A percentile compares a stretch with the other conserved stretches of the same genome.
Conservation (phyloP, 2,113 vertebrate species). For the Dasypus novemcinctus region DNA sequence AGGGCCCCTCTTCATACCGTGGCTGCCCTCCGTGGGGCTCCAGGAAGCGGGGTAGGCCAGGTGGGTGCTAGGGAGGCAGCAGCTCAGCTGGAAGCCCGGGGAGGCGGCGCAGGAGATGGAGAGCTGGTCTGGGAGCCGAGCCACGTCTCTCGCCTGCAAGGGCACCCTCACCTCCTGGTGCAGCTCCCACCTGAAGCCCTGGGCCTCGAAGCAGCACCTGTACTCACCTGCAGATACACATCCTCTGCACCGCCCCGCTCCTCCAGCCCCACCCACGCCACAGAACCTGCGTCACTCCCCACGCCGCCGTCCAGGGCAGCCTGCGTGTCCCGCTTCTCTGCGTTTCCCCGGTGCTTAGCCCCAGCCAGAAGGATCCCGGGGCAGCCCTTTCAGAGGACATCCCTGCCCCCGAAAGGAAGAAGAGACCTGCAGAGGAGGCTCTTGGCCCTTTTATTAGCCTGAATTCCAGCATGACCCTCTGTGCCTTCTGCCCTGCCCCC, state of each 20-base stretch:
- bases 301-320: too few relatives aligned
- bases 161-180: conserved; percentile 45
- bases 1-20: not conserved
- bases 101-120: conserved; percentile 56
- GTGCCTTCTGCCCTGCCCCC: not conserved
- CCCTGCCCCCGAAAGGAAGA: not conserved
- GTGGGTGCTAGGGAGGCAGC: conserved; percentile 64
- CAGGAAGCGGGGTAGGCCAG: conserved; percentile 56
- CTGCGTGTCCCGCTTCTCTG: not conserved
- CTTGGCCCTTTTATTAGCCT: not conserved
- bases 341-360: not conserved
- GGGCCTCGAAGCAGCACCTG: conserved; percentile 57
- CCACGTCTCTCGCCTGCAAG: conserved; percentile 51
- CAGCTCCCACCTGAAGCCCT: conserved; percentile 40
- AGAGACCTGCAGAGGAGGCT: not conserved
- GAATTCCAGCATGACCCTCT: not conserved
- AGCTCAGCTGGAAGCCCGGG: conserved; percentile 62
- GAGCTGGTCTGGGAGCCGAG: conserved; percentile 30
- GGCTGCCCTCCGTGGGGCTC: conserved; percentile 38
- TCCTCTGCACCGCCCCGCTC: not conserved
- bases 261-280: fast-evolving
- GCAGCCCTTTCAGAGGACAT: not conserved
- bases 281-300: not conserved
- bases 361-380: not conserved
- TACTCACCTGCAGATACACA: conserved; percentile 73